Evolutionary conservation across 2,888 invertebrate genomes (phyloP).

Genomic region (Dione juno): DNA sequence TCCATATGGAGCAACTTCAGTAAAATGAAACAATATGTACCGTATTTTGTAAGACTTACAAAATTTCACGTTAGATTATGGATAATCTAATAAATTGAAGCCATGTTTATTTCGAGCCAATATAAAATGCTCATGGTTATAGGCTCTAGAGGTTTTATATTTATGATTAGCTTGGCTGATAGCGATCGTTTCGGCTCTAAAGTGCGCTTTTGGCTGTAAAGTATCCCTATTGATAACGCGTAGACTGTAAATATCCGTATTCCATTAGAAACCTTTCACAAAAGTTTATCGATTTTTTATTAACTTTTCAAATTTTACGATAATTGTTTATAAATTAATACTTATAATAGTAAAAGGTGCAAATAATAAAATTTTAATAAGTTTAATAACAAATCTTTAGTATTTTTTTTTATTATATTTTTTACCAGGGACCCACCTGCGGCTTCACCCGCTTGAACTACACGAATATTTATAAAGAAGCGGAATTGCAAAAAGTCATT

Average conservation of each 20-base stretch:
- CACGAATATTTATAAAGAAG: too few relatives aligned
- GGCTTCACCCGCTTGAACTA: too few relatives aligned
- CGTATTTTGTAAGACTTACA: constrained; percentile 7
- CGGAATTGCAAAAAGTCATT: too few relatives aligned
- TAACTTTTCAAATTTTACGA: neutral
- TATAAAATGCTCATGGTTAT: constrained; percentile 61
- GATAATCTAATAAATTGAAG: constrained; percentile 53
- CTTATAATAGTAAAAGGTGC: neutral
- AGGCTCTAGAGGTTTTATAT: constrained; percentile 60
- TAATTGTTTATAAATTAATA: neutral
- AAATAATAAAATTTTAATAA: neutral
- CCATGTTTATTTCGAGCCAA: constrained; percentile 55
- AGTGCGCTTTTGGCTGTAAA: constrained; percentile 57
- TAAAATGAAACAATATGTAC: neutral
- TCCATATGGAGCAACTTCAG: too few relatives aligned
- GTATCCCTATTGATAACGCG: constrained; percentile 63
- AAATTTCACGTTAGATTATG: constrained; percentile 34
- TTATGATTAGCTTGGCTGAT: constrained; percentile 68
- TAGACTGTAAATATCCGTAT: constrained; percentile 37
- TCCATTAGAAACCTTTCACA: constrained; percentile 27
- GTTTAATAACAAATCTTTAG: too few relatives aligned
- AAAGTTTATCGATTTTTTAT: constrained; percentile 14
- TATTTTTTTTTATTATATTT: too few relatives aligned
- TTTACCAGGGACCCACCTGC: too few relatives aligned
- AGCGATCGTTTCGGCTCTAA: constrained; percentile 62